Conservation (phyloP, 2,797 vertebrate species). For the Brachyalestes nurse region DNA sequence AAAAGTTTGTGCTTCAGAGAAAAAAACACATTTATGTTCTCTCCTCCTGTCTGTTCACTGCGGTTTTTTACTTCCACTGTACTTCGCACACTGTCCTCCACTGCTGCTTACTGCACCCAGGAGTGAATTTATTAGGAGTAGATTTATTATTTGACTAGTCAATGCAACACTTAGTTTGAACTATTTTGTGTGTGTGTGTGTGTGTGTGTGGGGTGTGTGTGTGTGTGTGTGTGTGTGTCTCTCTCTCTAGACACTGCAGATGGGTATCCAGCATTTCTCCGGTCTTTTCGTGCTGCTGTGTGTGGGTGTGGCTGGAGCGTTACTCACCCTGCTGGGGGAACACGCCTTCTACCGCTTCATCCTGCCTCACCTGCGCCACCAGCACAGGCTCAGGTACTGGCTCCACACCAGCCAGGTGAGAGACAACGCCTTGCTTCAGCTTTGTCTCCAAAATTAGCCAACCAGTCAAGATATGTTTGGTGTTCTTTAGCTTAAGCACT, state of each 20-base stretch:
- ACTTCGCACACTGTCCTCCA: too few relatives aligned
- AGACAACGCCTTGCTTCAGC: neutral
- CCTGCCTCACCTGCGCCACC: conserved; percentile 84
- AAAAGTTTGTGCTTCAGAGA: too few relatives aligned
- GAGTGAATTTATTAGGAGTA: too few relatives aligned
- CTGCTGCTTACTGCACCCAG: too few relatives aligned
- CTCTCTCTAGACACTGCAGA: conserved; percentile 85
- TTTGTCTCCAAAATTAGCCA: neutral
- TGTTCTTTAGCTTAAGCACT: too few relatives aligned
- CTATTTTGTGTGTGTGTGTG: neutral
- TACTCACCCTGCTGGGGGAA: conserved; percentile 86
- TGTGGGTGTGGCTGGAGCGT: conserved; percentile 84
- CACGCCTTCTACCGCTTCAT: conserved; percentile 85
- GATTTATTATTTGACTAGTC: too few relatives aligned
- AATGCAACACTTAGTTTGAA: neutral
- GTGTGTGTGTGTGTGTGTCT: neutral
- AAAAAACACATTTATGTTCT: too few relatives aligned
- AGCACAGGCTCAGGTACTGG: conserved; percentile 88
- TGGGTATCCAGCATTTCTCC: conserved; percentile 91
- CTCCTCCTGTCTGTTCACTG: too few relatives aligned
- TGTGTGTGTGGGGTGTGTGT: too few relatives aligned
- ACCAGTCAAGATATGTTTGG: neutral
- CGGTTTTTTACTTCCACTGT: too few relatives aligned
- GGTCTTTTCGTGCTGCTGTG: conserved; percentile 90
- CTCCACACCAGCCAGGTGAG: conserved; percentile 91